Base-by-base conservation (phyloP, 2,113 vertebrate species). In the Cacatua alba region DNA sequence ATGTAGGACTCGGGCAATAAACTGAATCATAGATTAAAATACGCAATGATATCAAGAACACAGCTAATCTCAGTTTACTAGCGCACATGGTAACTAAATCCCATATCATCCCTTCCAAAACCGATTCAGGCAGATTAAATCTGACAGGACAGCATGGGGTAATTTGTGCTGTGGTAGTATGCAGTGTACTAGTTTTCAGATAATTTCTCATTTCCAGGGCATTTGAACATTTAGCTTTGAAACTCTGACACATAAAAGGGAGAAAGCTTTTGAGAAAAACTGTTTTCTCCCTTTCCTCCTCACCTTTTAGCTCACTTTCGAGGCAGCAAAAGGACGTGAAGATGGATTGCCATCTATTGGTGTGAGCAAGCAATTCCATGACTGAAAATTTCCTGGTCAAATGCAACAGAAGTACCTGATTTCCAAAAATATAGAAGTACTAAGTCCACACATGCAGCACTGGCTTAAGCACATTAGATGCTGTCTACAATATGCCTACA, bases 331-430 rank as follows among this genome's bases (percentile, higher is more conserved):
- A 53, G 23, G 86, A 90, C 0, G 0, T 93, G 95, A 96, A 89
- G 86, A 91, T 0, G 0, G 75, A 97, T 90, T 97, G 98, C 98
- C 98, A 98, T 95, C 98, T 98, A 97, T 94, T 95, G 98, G 97
- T 88, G 26, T 3, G 14, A 46, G 8, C 23, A 57, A 71, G 95
- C 59, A 86, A 96, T 67, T 76, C 33, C 2, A 0, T 23, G 24
- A 55, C 6, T 84, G 20, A 96, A 90, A 57, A 90, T 39, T 46
- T 16, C 51, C 14, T 28, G 13, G 26, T n/a, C 12, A 71, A 84
- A 75, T n/a, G 59, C 29, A 77, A 35, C 33, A 53, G 2, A 0
- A 80, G 20, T 35, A 46, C 11, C 3, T 37, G 10, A 76, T 65
- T 92, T 75, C 51, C 72, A 84, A 68, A 78, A 55, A 11, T 48